Conservation (phyloP, 30 jellyfish, hydroid and myxozoan genomes). For the Mastigias papua region DNA sequence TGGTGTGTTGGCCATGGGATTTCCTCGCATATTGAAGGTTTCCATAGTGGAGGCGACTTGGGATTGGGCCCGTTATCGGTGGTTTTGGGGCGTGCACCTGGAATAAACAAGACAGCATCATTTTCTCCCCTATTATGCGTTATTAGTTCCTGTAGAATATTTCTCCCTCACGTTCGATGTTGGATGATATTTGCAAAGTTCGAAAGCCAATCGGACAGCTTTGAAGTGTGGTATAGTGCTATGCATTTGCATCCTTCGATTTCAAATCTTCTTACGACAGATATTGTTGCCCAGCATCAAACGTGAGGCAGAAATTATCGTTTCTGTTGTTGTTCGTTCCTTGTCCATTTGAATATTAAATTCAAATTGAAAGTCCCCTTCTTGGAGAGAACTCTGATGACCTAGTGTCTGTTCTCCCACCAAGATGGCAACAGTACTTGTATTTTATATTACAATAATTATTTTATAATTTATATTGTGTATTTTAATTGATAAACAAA, state of each 20-base stretch:
- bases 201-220: background rate
- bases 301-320: background rate
- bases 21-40: no score
- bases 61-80: no score
- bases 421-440: background rate
- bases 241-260: constrained; percentile 5
- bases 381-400: background rate
- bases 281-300: constrained; percentile 12
- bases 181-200: background rate
- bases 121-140: background rate
- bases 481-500: no score
- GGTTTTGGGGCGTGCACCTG: no score
- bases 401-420: background rate
- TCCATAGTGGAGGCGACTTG: no score
- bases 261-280: background rate
- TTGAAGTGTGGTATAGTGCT: constrained; percentile 7
- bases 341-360: background rate
- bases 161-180: no score
- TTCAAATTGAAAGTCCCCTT: background rate
- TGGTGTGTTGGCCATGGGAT: no score
- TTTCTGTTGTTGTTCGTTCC: background rate
- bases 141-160: background rate
- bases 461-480: no score
- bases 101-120: background rate
- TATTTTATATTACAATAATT: no score